Base-by-base conservation (phyloP, 2,797 vertebrate species). In the Silurus aristotelis region DNA sequence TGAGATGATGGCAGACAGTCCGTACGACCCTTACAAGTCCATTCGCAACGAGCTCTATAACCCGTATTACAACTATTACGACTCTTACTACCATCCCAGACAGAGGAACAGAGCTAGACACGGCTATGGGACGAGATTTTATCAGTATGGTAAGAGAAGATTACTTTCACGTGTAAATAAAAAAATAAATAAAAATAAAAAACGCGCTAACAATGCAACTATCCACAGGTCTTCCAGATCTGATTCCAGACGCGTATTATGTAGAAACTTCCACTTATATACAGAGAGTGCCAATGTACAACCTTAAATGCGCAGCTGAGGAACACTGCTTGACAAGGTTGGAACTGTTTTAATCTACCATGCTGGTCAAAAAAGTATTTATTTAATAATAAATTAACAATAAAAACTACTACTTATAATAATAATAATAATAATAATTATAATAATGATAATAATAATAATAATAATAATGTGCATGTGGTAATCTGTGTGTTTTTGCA, bases 261-360 rank as follows among this genome's bases (percentile, higher is more conserved):
- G 97, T 99, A 91, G 97, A 99, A 93, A 93, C 95, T 10, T 96
- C 94, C 87, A 96, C 97, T 0, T 99, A 99, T 3, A 94, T 99
- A 86, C 97, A 99, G 92, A 96, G 95, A 88, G 91, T 96, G 84
- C 91, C 97, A 85, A 98, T 99, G 97, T 99, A 99, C 92, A 99
- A 94, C 90, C 93, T 99, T 84, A 95, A 97, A 86, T 99, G 98
- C 58, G 97, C 98, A 0, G 97, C 97, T 0, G 97, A 99, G 90
- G 98, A 99, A 91, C 97, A 97, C 92, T 99, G 98, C 88, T 94
- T 99, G 68, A 94, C 97, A 88, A 96, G 97, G 98, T 98, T 94
- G 80, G 87, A 61, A 61, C 17, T 80, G 60, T 66, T 52, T 46
- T 52, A 8, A 56, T 46, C 13, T 25, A 66, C 38, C 8, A 3